Evolutionary conservation across 92 coral and sea anemone species (phyloP), one percentile per base, ranked within the genome.

Genomic region (Actinostola sp.): DNA sequence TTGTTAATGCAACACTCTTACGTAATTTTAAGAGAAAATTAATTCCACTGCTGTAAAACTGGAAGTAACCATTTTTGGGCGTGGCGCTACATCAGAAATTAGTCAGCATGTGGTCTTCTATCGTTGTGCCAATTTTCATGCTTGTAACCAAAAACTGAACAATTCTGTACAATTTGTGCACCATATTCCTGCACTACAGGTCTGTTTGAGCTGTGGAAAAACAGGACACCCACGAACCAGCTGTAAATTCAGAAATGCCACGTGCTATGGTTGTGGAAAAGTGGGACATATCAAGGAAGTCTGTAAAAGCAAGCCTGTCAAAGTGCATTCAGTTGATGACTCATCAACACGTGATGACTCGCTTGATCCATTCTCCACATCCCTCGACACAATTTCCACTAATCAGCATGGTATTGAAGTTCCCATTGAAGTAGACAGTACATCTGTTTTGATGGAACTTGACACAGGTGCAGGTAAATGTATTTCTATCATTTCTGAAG

Each of bases 391-490:
- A 21, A 17, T 75, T 46, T 75, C 72, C 58, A 16, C 46, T 51
- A 75, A 65, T 70, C 60, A 39, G 16, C 39, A 82, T 44, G 89
- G 80, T 49, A 70, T 84, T 26, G 73, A 66, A 33, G 62, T 82
- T 14, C 75, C 76, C 3, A 48, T 84, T 62, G 45, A 69, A 61
- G 66, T 84, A 27, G 50, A 77, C 49, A 71, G 55, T 49, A 46
- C 54, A 31, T 21, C 67, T 46, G 28, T 84, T 26, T 31, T 49
- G 39, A 66, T 78, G 82, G 90, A 79, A 74, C 55, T 79, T 33
- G 82, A 79, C 72, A 79, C 90, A 29, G 78, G 86, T 17, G 84
- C 89, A 36, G 72, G 77, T 10, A 36, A 7, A 7, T n/a, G n/a
- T n/a, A 25, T 68, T 17, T 77, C 79, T 9, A 61, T 82, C 31